phyloP scores from a whole-genome alignment of 2,888 invertebrate species.

The Drosophila dives region DNA sequence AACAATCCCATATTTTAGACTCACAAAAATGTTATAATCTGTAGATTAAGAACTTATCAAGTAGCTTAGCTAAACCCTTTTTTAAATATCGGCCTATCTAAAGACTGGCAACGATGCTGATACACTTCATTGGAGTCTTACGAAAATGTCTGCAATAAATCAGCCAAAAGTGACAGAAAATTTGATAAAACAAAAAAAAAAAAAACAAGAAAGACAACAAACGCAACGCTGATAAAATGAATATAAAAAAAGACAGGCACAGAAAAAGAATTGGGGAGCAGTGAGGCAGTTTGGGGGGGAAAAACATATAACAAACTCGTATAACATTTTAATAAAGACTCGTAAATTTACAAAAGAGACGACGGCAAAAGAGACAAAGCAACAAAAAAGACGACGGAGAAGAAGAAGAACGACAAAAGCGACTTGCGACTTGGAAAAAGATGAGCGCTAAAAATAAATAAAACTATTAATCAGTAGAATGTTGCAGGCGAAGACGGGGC shows the following conservation, averaged over 20 bases:
- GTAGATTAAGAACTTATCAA: conserved; percentile 22
- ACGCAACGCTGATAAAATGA: conserved; percentile 65
- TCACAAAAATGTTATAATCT: conserved; percentile 5
- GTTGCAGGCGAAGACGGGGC: conserved; percentile 56
- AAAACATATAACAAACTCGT: conserved; percentile 52
- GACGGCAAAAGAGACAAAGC: conserved; percentile 48
- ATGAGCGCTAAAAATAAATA: conserved; percentile 82
- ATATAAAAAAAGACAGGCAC: conserved; percentile 27
- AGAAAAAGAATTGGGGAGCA: conserved; percentile 19
- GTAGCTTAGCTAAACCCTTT: conserved; percentile 13
- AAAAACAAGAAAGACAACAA: conserved; percentile 22
- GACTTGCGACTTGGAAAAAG: conserved; percentile 65
- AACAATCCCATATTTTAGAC: background rate
- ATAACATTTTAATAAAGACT: conserved; percentile 80
- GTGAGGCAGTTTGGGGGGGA: conserved; percentile 1
- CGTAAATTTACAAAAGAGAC: conserved; percentile 66
- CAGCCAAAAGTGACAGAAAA: conserved; percentile 66
- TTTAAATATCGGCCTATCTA: conserved; percentile 14
- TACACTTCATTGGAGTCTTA: conserved; percentile 56
- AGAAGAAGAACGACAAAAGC: conserved; percentile 54
- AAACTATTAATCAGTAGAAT: conserved; percentile 80
- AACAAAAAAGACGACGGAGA: conserved; percentile 2
- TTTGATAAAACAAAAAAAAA: conserved; percentile 69
- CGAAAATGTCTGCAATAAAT: conserved; percentile 65
- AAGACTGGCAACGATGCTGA: conserved; percentile 4